Evolutionary conservation across 1,140 invertebrate species (phyloP), one percentile per base, ranked within the genome.

Genomic region (Phymastichus coffea): DNA sequence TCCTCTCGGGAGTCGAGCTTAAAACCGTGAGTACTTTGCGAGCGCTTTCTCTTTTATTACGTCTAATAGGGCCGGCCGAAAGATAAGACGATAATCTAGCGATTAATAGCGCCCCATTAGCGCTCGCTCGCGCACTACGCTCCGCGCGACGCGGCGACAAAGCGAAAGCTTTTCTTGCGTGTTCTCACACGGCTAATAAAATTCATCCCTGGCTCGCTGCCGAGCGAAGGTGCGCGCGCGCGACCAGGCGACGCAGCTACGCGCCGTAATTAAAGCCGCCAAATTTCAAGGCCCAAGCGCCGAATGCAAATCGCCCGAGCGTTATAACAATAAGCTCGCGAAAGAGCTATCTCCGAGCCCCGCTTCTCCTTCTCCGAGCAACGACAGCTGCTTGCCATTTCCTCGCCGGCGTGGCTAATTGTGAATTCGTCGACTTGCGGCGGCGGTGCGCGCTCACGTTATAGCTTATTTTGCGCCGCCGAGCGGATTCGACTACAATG

Each of bases 11-110:
- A n/a, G n/a, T n/a, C 12, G 20, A 38, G 48, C 48, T 59, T 59
- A 59, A 53, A 51, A 22, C 23, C 41, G 8, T 52, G 35, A 49
- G 57, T 47, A 53, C 48, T 53, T 59, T 52, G n/a, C n/a, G 30
- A 26, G 28, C 48, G 47, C 37, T 30, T 58, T 44, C 38, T 46
- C 57, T 59, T 59, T 53, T 59, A 59, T 59, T 59, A 53, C 38
- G 22, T 33, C 38, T 59, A 47, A 59, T 35, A 49, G 19, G 20
- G 40, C 28, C 37, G 37, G 48, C 41, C 40, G n/a, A 38, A 28
- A 40, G 51, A 55, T 61, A 61, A 61, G 49, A 55, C 44, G 51
- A 61, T 61, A 61, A 55, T 59, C 57, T 61, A 53, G 51, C 58
- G 51, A 61, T 61, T 61, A 61, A 61, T 61, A 54, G 58, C n/a